Evolutionary conservation across 2,888 invertebrate species (phyloP), one percentile per base, ranked within the genome.

Genomic region (Chymomyza fuscimana): DNA sequence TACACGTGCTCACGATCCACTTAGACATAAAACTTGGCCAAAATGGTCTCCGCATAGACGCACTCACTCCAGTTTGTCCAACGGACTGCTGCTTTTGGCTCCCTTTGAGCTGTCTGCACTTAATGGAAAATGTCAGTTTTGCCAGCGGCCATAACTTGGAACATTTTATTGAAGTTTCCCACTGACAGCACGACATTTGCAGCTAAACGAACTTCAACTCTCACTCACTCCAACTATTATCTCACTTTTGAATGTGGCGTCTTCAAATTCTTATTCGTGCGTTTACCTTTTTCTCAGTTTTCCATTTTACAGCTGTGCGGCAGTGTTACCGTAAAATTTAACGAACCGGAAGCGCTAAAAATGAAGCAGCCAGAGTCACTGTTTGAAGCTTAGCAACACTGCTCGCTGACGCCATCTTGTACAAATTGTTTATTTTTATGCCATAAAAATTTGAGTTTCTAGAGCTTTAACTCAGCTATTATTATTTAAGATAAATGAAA

Each of bases 71-170:
- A 79, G 79, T 73, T 70, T 65, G 65, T 32, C 69, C 74, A 69
- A 63, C 65, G 60, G 79, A 75, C 75, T 1, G 19, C 19, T 19
- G 19, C 19, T 19, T 72, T 59, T 65, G 67, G 61, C n/a, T 62
- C 71, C 75, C 72, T 65, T 63, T 73, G 68, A 74, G 80, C 81
- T 81, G 82, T 88, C 86, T 89, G 86, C 84, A 80, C 82, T 85
- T 89, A 89, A 89, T 89, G 88, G 89, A 87, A 88, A 79, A 88
- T 85, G 89, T 88, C 86, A 89, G 87, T 86, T 85, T 77, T 19
- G 82, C 78, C 81, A 80, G 78, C 70, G 80, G 82, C 81, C 62
- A 67, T 67, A 62, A 67, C 54, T 63, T 56, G 58, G 52, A 85
- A 86, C 78, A 79, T 81, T 87, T 86, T 87, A 87, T 86, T 85